Base-by-base conservation (phyloP, 2,888 invertebrate species). In the Noctuana brunneofusca region DNA sequence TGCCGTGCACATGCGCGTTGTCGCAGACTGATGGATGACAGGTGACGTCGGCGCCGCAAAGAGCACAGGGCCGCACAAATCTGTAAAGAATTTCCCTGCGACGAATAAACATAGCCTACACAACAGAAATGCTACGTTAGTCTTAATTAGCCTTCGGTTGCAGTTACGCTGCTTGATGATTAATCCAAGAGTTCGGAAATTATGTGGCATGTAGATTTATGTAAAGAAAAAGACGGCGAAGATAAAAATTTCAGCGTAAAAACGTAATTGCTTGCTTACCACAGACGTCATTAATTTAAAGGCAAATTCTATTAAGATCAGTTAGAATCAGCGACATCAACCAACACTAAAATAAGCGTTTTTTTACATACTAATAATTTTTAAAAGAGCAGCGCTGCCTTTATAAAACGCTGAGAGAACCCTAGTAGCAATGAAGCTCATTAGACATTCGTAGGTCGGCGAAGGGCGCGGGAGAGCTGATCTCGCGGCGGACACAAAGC, bases 1-100 rank as follows among this genome's bases (percentile, higher is more conserved):
- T n/a, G n/a, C n/a, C n/a, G n/a, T n/a, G n/a, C n/a, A n/a, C n/a
- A n/a, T n/a, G 87, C 88, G 87, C 86, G 85, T 82, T 77, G 84
- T 82, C 83, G 78, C 86, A 79, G 92, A 91, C 89, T 90, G 92
- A 92, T 89, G 92, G 88, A 84, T 90, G 92, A 91, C 92, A 89
- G 88, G 76, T 90, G 92, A 92, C 89, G 87, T 76, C 81, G 83
- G 83, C 81, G 81, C 79, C 82, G 78, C 80, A 78, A 78, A 78
- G 77, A 35, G 56, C 70, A 24, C 79, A 83, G 83, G 82, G 84
- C 67, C 75, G 80, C 74, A 58, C 67, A 64, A 55, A 52, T 56
- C 54, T 56, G 66, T 71, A 69, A 56, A 53, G 62, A 62, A 62
- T 56, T 71, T 67, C 73, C 68, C 68, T 68, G 68, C 69, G 58